Conservation (phyloP, 2,888 invertebrate genomes). For the Epistrophe grossulariae region DNA sequence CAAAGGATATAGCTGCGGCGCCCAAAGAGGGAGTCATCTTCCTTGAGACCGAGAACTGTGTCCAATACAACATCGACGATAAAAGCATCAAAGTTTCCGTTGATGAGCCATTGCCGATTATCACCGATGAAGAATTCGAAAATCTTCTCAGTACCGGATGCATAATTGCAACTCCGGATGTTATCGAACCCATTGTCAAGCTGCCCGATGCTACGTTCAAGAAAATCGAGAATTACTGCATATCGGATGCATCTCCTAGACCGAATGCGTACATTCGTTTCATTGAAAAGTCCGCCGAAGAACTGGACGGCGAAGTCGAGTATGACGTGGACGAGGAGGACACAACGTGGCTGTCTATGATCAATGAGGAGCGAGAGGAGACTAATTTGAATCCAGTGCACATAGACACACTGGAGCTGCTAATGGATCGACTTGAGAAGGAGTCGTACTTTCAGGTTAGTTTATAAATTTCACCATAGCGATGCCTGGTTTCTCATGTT, state of each 20-base stretch:
- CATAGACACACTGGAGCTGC: conserved; percentile 95
- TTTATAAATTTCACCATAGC: conserved; percentile 25
- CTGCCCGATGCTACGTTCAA: conserved; percentile 89
- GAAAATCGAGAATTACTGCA: conserved; percentile 91
- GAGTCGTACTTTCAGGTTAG: conserved; percentile 96
- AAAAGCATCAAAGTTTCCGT: conserved; percentile 88
- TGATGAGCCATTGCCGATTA: conserved; percentile 88
- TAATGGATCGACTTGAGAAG: conserved; percentile 99
- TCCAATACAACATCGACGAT: conserved; percentile 94
- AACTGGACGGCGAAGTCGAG: conserved; percentile 96
- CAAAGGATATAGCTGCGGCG: conserved; percentile 80
- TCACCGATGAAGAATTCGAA: conserved; percentile 87
- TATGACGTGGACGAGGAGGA: conserved; percentile 99
- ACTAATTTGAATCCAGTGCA: conserved; percentile 90
- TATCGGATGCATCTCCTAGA: conserved; percentile 92
- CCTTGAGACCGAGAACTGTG: conserved; percentile 93
- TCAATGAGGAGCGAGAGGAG: conserved; percentile 92
- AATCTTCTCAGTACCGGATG: conserved; percentile 81
- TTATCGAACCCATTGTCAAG: conserved; percentile 84
- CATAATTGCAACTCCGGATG: conserved; percentile 81
- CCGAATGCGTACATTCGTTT: conserved; percentile 96
- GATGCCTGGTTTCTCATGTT: conserved; percentile 12
- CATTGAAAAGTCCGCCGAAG: conserved; percentile 97
- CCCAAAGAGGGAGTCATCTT: conserved; percentile 86
- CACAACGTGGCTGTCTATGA: conserved; percentile 94